phyloP scores from a whole-genome alignment of 2,797 vertebrate species.

The Psittacula derbiana region DNA sequence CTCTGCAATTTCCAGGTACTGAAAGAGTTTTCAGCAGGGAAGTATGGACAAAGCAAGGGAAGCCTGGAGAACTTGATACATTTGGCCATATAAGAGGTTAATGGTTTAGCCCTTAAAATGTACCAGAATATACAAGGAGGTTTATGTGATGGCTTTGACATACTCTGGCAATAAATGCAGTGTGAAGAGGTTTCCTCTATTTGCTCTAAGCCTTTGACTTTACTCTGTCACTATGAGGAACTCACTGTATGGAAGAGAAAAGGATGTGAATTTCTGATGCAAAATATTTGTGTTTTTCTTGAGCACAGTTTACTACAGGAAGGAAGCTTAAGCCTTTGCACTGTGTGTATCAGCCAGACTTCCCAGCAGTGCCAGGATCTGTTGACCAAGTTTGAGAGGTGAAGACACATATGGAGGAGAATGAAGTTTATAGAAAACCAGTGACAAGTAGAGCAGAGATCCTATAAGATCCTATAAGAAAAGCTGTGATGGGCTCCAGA shows the following conservation, averaged over 20 bases:
- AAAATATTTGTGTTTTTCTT: neutral
- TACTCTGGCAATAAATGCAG: neutral
- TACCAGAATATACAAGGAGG: neutral
- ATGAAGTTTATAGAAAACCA: neutral
- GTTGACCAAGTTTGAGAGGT: neutral
- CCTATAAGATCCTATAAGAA: neutral
- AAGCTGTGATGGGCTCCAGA: neutral
- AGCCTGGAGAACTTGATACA: neutral
- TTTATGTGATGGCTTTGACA: neutral
- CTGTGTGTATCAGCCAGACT: neutral
- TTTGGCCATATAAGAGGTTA: neutral
- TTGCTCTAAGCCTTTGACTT: constrained; percentile 9
- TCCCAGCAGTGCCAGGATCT: neutral
- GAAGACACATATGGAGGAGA: neutral
- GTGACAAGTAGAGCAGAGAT: neutral
- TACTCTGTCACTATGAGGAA: neutral
- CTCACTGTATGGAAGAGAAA: neutral
- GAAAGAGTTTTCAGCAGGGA: neutral
- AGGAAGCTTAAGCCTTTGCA: neutral
- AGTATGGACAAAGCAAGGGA: neutral
- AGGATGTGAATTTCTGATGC: neutral
- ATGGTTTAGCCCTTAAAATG: constrained; percentile 13
- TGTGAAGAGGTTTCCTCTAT: neutral
- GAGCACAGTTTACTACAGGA: neutral
- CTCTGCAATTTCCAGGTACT: neutral